Evolutionary conservation across 1,140 invertebrate species (phyloP).

Genomic region (Sitophilus oryzae): DNA sequence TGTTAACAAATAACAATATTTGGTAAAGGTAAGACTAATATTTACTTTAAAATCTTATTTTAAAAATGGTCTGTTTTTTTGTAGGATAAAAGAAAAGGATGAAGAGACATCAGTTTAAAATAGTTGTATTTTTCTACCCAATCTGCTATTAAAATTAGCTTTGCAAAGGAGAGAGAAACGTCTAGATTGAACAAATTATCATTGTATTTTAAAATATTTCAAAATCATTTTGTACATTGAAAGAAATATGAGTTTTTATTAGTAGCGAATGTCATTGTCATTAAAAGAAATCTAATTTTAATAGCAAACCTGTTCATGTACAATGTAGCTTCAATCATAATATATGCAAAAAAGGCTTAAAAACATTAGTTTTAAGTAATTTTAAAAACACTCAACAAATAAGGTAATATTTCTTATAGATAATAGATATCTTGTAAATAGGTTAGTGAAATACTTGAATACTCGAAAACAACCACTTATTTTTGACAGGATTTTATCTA

Average conservation of each 20-base stretch:
- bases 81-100: constrained; percentile 54
- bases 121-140: background rate
- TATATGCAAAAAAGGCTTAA: background rate
- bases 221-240: no score
- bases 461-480: background rate
- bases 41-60: background rate
- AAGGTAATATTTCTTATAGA: no score
- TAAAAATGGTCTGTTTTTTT: constrained; percentile 32
- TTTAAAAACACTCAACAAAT: no score
- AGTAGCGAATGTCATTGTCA: no score
- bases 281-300: background rate
- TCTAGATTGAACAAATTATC: background rate
- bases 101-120: constrained; percentile 53
- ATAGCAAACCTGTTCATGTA: background rate
- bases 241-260: no score
- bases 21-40: constrained; percentile 18
- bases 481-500: background rate
- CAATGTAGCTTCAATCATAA: background rate
- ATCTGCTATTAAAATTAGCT: background rate
- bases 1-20: constrained; percentile 38
- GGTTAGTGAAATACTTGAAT: background rate
- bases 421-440: no score
- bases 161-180: background rate
- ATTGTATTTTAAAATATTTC: no score
- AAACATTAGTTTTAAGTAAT: background rate